Conservation (phyloP, 2,113 vertebrate species). For the Anarrhichthys ocellatus region DNA sequence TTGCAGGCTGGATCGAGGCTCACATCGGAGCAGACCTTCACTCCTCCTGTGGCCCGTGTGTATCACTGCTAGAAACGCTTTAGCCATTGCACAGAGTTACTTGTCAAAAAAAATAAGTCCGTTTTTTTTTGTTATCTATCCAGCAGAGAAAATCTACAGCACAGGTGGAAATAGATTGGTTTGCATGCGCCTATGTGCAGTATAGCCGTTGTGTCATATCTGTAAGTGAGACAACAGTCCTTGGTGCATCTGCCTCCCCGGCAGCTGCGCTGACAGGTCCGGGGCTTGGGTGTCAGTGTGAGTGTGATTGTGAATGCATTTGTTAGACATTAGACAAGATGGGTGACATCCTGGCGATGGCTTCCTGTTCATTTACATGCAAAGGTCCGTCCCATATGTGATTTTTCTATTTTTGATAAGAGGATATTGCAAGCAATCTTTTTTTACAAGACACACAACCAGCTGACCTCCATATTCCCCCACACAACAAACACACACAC, state of each 20-base stretch:
- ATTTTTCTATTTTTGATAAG: constrained; percentile 47
- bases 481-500: constrained; percentile 4
- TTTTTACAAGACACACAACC: background rate
- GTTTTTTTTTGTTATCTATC: background rate
- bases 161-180: constrained; percentile 70
- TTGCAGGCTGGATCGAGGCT: constrained; percentile 44
- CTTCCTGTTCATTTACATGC: constrained; percentile 59
- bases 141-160: constrained; percentile 34
- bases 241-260: constrained; percentile 54
- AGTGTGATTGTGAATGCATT: constrained; percentile 77
- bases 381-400: constrained; percentile 28
- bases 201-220: constrained; percentile 67
- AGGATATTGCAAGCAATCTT: background rate
- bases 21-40: constrained; percentile 47
- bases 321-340: constrained; percentile 68
- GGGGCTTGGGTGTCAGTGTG: constrained; percentile 61
- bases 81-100: constrained; percentile 47
- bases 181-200: constrained; percentile 72
- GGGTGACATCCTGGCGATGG: constrained; percentile 56
- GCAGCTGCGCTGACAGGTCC: constrained; percentile 76
- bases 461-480: constrained; percentile 18
- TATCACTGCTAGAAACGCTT: constrained; percentile 61
- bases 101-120: constrained; percentile 55
- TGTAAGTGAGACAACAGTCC: constrained; percentile 78
- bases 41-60: constrained; percentile 54